These are phyloP conservation scores for Glossophaga mutica DNA, from an alignment of 2,797 vertebrate species.

Conservation along the genomic window DNA sequence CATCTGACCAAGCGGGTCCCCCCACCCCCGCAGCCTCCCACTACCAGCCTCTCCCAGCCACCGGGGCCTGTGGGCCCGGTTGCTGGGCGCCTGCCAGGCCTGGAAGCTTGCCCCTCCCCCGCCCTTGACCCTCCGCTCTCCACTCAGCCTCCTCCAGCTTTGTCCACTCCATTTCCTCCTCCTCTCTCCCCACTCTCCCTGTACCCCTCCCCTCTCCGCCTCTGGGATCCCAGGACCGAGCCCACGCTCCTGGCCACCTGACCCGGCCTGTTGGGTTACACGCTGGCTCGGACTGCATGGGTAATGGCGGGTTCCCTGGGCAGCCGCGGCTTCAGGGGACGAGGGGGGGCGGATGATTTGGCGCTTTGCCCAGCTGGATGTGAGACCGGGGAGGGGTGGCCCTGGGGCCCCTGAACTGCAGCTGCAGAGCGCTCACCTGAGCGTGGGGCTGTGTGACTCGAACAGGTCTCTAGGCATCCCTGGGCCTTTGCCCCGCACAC, in stretches of 20 bases:
- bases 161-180: background rate
- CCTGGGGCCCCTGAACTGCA: background rate
- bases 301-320: background rate
- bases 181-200: background rate
- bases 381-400: background rate
- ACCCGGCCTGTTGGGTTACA: background rate
- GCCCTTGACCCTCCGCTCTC: background rate
- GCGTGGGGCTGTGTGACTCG: background rate
- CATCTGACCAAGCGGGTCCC: fast-evolving
- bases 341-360: background rate
- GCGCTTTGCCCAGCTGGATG: background rate
- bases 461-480: background rate
- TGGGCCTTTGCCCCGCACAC: background rate
- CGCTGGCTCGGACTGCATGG: background rate
- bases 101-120: background rate
- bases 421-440: background rate
- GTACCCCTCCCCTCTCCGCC: background rate
- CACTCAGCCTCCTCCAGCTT: background rate
- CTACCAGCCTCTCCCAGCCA: background rate
- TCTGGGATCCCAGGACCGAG: background rate
- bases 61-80: background rate
- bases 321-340: background rate
- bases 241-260: background rate
- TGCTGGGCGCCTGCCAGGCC: background rate
- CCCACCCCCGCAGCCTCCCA: no score